Base-by-base conservation (phyloP, 2,888 invertebrate genomes). In the Leptura quadrifasciata region DNA sequence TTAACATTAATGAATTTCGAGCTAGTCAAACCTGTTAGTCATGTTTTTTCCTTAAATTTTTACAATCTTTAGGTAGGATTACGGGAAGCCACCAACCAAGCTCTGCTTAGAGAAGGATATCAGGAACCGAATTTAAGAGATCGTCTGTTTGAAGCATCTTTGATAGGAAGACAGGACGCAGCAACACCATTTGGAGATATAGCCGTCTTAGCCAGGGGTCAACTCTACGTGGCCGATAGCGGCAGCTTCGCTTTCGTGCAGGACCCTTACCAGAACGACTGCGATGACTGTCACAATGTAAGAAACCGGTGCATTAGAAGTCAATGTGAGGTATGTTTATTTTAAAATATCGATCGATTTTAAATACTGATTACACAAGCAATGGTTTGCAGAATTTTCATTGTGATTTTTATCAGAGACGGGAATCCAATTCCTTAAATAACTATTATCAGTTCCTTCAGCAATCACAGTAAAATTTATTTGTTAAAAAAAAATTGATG, bases 41-140 rank as follows among this genome's bases (percentile, higher is more conserved):
- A 8, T 31, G 0, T 31, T 31, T 31, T 31, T 24, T 24, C 27
- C 35, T 20, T 20, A 55, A 18, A 20, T 52, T 63, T 31, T 31
- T 31, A 31, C 6, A 31, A 31, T 18, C 18, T 21, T 39, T 61
- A 81, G 81, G 52, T 73, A 75, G 93, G 94, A 1, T 87, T 94
- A 47, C 91, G 93, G 76, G 94, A 94, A 88, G 93, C 94, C 78
- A 92, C 93, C 6, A 93, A 92, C 83, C 90, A 94, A 79, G 92
- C 94, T 1, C 89, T 94, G 12, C 90, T 92, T 70, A 88, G 92
- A 79, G 92, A 92, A 83, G 91, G 91, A 83, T 91, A 92, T 79
- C 90, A 91, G 76, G 90, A 90, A 74, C 88, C 91, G 3, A 90
- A 91, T 74, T 88, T 91, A 2, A 83, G 85, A 15, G 84, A 87